phyloP scores from a whole-genome alignment of 2,888 invertebrate genomes.

The Lordiphosa andalusiaca region DNA sequence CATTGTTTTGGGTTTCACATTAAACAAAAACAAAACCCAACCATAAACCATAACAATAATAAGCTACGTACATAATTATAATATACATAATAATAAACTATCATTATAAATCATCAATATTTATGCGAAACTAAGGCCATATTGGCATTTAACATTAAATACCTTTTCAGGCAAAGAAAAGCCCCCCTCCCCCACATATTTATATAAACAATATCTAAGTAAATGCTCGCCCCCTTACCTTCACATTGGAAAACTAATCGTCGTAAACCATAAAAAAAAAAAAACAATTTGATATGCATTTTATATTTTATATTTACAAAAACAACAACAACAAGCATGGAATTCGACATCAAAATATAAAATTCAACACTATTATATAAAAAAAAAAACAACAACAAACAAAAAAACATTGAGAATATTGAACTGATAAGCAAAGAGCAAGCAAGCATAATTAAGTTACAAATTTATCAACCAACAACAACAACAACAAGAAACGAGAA shows the following conservation, averaged over 20 bases:
- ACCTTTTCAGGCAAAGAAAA: not conserved
- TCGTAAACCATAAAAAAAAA: slow-evolving; percentile 12
- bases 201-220: slow-evolving; percentile 27
- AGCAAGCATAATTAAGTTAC: slow-evolving; percentile 57
- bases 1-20: slow-evolving; percentile 24
- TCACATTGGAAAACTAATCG: slow-evolving; percentile 22
- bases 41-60: slow-evolving; percentile 53
- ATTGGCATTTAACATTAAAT: slow-evolving; percentile 50
- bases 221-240: slow-evolving; percentile 26
- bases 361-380: slow-evolving; percentile 18
- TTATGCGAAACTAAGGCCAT: slow-evolving; percentile 59
- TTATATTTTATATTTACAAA: slow-evolving; percentile 58
- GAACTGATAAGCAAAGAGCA: slow-evolving; percentile 72
- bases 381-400: slow-evolving; percentile 29
- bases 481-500: slow-evolving; percentile 19
- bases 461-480: slow-evolving; percentile 25
- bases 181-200: slow-evolving; percentile 3
- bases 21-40: slow-evolving; percentile 7
- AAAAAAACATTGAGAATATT: slow-evolving; percentile 58
- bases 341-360: slow-evolving; percentile 24
- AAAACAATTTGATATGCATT: slow-evolving; percentile 63
- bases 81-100: slow-evolving; percentile 32
- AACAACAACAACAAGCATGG: slow-evolving; percentile 13
- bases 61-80: slow-evolving; percentile 42
- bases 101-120: slow-evolving; percentile 32